These are phyloP conservation scores for Vandiemenella viatica DNA, from an alignment of 2,888 invertebrate genomes.

Conservation along the genomic window DNA sequence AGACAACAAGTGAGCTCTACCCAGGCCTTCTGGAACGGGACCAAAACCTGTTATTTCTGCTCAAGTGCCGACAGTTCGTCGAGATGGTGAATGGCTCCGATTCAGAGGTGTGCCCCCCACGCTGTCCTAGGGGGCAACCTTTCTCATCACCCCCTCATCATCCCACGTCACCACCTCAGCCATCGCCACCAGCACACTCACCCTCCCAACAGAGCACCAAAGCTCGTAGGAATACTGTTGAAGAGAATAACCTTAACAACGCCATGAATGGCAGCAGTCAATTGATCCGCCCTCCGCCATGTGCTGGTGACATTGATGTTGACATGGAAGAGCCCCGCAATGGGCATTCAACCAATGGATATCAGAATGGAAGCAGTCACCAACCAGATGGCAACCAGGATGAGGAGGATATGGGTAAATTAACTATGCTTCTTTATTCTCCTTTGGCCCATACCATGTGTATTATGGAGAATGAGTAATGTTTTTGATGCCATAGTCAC, in stretches of 20 bases:
- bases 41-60: slow-evolving; percentile 80
- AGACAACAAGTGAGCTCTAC: slow-evolving; percentile 73
- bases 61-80: slow-evolving; percentile 96
- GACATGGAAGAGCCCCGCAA: slow-evolving; percentile 30
- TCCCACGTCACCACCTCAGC: slow-evolving; percentile 20
- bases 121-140: slow-evolving; percentile 27
- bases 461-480: too few species aligned
- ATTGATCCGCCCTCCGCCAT: slow-evolving; percentile 2
- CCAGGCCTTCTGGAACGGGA: slow-evolving; percentile 87
- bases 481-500: too few species aligned
- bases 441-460: too few species aligned
- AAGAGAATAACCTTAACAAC: slow-evolving; percentile 37
- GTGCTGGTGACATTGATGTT: slow-evolving; percentile 38
- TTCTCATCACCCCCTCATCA: slow-evolving; percentile 22
- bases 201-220: slow-evolving; percentile 26
- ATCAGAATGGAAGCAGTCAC: slow-evolving; percentile 42
- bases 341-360: slow-evolving; percentile 31
- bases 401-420: slow-evolving; percentile 57
- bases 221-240: slow-evolving; percentile 25
- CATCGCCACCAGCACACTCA: slow-evolving; percentile 70
- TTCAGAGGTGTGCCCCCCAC: slow-evolving; percentile 39
- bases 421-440: too few species aligned
- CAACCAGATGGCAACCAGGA: slow-evolving; percentile 39
- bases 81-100: slow-evolving; percentile 95
- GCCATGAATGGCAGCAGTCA: slow-evolving; percentile 4